Percentiles rank a stretch among this genome's conserved stretches.
phyloP scores from a whole-genome alignment of 2,888 invertebrate species.

The Pocota personata region DNA sequence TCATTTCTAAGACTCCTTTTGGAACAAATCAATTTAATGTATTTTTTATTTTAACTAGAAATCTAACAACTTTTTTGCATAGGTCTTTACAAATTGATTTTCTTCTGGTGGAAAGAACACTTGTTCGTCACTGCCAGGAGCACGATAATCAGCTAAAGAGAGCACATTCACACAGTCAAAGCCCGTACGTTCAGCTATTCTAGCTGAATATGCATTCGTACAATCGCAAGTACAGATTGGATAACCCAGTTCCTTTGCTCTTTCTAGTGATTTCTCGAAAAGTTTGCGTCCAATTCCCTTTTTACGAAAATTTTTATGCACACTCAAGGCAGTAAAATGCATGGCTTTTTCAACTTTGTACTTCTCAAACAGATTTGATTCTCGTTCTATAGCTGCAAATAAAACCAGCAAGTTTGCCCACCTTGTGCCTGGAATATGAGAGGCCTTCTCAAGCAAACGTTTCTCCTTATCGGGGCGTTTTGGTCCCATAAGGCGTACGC shows the following conservation, averaged over 20 bases:
- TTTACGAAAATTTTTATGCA: conserved; percentile 77
- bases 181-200: conserved; percentile 76
- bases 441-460: conserved; percentile 75
- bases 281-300: conserved; percentile 77
- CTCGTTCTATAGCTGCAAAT: conserved; percentile 75
- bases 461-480: conserved; percentile 76
- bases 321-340: conserved; percentile 78
- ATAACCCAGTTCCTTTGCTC: conserved; percentile 75
- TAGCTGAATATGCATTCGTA: conserved; percentile 79
- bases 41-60: background rate
- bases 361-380: conserved; percentile 74
- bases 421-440: conserved; percentile 75
- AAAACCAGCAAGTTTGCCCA: conserved; percentile 78
- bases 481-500: too few species aligned
- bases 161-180: conserved; percentile 77
- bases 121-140: conserved; percentile 75
- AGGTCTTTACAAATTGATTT: conserved; percentile 78
- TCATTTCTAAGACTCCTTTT: too few species aligned
- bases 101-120: conserved; percentile 77
- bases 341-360: conserved; percentile 76
- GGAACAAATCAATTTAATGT: too few species aligned
- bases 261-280: conserved; percentile 73
- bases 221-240: conserved; percentile 78
- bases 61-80: conserved; percentile 73
- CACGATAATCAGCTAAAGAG: conserved; percentile 77